phyloP scores from a whole-genome alignment of 2,113 vertebrate species.

The Cyanistes caeruleus region DNA sequence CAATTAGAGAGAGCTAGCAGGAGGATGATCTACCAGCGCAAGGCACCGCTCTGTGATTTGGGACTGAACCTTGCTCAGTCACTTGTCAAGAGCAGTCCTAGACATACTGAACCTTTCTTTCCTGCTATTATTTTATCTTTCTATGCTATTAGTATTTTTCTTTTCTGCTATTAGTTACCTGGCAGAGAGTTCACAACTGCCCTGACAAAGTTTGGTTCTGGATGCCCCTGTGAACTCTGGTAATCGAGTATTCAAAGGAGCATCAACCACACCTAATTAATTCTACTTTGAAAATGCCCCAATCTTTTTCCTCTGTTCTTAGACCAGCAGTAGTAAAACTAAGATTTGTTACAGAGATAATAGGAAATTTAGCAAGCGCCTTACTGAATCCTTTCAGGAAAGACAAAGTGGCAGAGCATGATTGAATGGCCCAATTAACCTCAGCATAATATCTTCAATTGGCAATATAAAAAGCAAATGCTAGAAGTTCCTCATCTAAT shows the following conservation, averaged over 20 bases:
- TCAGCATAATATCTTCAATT: neutral
- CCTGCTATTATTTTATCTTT: neutral
- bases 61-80: neutral
- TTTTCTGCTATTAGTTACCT: neutral
- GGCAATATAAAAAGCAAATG: conserved; percentile 17
- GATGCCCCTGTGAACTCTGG: neutral
- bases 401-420: neutral
- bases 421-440: conserved; percentile 21
- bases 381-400: conserved; percentile 29
- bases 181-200: neutral
- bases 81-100: neutral
- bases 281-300: neutral
- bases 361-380: conserved; percentile 20
- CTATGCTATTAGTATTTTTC: neutral
- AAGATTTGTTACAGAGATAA: conserved; percentile 16
- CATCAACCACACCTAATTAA: neutral
- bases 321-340: neutral
- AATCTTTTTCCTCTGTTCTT: neutral
- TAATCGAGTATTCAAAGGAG: neutral
- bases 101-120: neutral
- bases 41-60: neutral
- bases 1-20: neutral
- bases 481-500: neutral
- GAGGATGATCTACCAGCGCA: neutral
- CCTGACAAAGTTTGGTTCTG: neutral